Percentiles rank a stretch among this genome's conserved stretches.
Evolutionary conservation across 2,113 vertebrate species (phyloP).

Genomic region (Zootoca vivipara): DNA sequence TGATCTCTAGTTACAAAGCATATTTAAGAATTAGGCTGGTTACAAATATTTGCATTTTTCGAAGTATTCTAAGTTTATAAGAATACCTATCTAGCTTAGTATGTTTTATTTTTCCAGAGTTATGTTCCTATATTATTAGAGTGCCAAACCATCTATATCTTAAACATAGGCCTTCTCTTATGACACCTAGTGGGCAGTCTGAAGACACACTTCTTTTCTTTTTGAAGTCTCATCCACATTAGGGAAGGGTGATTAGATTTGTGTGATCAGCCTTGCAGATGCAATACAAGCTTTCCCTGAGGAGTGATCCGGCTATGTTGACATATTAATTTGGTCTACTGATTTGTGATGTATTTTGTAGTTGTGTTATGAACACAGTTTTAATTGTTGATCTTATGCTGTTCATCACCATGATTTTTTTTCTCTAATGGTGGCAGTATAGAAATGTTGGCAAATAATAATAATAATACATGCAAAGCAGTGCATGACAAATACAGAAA

Average conservation of each 20-base stretch:
- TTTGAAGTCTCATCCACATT: conserved; percentile 25
- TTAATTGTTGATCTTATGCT: no score
- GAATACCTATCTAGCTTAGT: no score
- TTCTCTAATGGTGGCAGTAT: no score
- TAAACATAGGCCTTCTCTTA: conserved; percentile 13
- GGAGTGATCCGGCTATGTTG: no score
- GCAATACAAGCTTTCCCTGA: no score
- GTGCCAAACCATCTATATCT: background rate
- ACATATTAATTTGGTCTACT: no score
- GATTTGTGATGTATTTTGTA: no score
- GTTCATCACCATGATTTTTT: no score
- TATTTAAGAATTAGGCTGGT: background rate
- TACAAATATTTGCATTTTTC: background rate
- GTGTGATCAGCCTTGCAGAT: conserved; percentile 35
- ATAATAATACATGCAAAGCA: background rate
- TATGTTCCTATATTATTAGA: background rate
- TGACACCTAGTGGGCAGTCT: conserved; percentile 51
- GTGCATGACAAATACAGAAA: background rate
- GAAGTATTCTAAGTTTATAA: no score
- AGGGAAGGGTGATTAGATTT: conserved; percentile 41
- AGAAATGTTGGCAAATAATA: no score
- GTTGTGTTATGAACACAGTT: no score
- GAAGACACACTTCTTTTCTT: background rate
- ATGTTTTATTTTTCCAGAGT: background rate
- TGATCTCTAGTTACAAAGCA: background rate